Evolutionary conservation across 2,888 invertebrate genomes (phyloP), one percentile per base, ranked within the genome.

Genomic region (Ectemnius cavifrons): DNA sequence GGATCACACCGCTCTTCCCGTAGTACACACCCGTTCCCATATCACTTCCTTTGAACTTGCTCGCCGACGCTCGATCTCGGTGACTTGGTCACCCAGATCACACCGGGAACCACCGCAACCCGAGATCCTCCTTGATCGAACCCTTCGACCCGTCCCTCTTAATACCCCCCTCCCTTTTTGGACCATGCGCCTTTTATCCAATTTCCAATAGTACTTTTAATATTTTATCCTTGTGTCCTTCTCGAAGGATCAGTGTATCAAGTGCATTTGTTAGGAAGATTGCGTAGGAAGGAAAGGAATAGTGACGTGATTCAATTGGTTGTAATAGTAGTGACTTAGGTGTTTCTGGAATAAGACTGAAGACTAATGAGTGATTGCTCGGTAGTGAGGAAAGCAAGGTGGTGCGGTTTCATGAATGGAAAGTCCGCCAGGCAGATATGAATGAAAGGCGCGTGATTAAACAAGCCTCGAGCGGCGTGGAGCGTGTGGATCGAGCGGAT

Each of bases 401-500:
- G 1, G 37, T 37, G 11, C 37, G 37, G 6, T 37, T 73, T 60
- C 23, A 78, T 74, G 79, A 79, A 82, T 74, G 74, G 61, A 46
- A 67, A 71, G 56, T 49, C 69, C 66, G n/a, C 58, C 56, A 37
- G 1, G 73, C 37, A 65, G 74, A 75, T 68, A 73, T 81, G 81
- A 82, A 82, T 81, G 81, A 82, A 78, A 65, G 75, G 60, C 69
- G 75, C 61, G 63, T 75, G 75, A 81, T 79, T 75, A 73, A 79
- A 77, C 73, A 76, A 74, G 71, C 71, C 57, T 73, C 59, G 59
- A 61, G 28, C 49, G 37, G 52, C 52, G n/a, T 16, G 52, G 52
- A 14, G 16, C 71, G 47, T 37, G 59, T 70, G 49, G 69, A 78
- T 67, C 74, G 80, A 77, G 62, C 79, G 81, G 79, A 81, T 75